Evolutionary conservation across 2,113 vertebrate genomes (phyloP).

Genomic region (Cranoglanis bouderius): DNA sequence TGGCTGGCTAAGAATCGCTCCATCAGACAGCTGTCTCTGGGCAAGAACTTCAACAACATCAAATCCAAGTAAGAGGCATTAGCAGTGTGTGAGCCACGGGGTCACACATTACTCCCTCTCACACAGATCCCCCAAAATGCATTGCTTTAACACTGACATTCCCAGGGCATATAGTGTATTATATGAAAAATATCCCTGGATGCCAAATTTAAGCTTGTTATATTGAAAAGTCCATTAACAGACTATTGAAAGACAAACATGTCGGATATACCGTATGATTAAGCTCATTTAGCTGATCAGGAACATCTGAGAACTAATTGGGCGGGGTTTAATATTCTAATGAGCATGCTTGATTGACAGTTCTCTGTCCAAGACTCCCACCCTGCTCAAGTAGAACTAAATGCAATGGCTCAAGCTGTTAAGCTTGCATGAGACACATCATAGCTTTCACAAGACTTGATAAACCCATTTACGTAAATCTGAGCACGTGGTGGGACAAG

Average conservation of each 20-base stretch:
- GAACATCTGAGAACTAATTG: not conserved
- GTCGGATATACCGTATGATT: not conserved
- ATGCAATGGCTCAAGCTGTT: too few species aligned
- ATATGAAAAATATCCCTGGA: not conserved
- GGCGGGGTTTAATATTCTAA: not conserved
- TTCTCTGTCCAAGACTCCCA: too few species aligned
- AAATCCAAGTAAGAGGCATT: conserved; percentile 85
- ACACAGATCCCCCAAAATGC: not conserved
- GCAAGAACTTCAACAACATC: conserved; percentile 99
- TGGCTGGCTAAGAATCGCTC: conserved; percentile 98
- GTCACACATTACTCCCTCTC: not conserved
- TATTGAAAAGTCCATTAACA: not conserved
- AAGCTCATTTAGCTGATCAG: not conserved
- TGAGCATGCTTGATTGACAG: not conserved
- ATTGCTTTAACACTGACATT: not conserved
- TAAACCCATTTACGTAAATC: not conserved
- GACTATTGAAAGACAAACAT: not conserved
- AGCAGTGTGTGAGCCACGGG: not conserved
- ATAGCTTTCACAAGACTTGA: not conserved
- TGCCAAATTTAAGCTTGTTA: not conserved
- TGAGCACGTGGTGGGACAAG: not conserved
- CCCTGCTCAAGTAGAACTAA: too few species aligned
- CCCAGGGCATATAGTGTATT: not conserved
- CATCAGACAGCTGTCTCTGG: conserved; percentile 89
- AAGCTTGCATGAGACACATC: too few species aligned